Conservation (phyloP, 2,113 vertebrate species). For the Petroica traversi region DNA sequence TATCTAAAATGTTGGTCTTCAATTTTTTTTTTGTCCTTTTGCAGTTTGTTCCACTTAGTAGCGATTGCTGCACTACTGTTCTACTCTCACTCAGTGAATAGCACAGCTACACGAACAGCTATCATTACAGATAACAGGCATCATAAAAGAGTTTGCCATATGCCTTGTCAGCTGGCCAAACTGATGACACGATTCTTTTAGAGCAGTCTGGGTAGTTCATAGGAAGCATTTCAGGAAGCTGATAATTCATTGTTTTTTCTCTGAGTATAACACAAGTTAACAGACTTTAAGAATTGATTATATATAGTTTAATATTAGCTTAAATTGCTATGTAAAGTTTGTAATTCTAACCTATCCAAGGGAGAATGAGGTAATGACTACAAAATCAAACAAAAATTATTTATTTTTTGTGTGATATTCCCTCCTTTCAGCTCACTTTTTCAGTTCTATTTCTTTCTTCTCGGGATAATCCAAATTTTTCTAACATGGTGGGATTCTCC, state of each 20-base stretch:
- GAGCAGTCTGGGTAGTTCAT: neutral
- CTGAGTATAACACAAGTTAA: neutral
- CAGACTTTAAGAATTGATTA: neutral
- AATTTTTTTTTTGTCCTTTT: neutral
- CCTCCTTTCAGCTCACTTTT: neutral
- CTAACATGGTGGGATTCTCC: neutral
- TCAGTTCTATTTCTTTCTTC: neutral
- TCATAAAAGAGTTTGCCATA: constrained; percentile 27
- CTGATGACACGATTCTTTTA: neutral
- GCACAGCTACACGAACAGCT: neutral
- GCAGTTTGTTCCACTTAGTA: constrained; percentile 10
- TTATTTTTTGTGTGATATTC: neutral
- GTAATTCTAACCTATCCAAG: neutral
- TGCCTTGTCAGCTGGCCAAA: constrained; percentile 33
- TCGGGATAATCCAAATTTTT: neutral
- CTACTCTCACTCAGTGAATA: neutral
- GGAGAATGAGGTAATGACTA: neutral
- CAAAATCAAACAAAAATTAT: neutral
- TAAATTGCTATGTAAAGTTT: neutral
- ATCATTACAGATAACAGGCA: constrained; percentile 28
- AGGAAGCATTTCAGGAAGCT: neutral
- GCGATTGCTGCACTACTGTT: neutral
- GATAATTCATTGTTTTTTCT: neutral
- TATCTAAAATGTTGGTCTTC: constrained; percentile 15
- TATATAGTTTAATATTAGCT: neutral